Percentiles rank a stretch among this genome's conserved stretches.
phyloP scores from a whole-genome alignment of 2,797 vertebrate species.

The Falco biarmicus region DNA sequence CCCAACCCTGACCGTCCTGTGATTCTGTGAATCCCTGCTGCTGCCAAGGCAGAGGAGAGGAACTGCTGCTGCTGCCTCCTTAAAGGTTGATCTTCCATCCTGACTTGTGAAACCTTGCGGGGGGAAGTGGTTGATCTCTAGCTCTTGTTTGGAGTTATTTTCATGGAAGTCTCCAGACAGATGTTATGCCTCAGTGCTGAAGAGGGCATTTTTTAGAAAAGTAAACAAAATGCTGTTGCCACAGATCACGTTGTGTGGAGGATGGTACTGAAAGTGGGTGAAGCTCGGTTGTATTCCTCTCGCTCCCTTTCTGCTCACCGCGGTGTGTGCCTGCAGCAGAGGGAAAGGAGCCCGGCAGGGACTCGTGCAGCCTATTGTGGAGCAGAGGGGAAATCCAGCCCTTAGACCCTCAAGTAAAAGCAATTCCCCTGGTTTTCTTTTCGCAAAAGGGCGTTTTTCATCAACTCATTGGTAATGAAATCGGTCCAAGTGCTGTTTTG shows the following conservation, averaged over 20 bases:
- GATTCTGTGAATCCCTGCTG: not conserved
- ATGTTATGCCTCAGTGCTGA: not conserved
- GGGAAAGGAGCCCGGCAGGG: not conserved
- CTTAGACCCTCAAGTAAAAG: not conserved
- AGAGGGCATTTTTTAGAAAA: not conserved
- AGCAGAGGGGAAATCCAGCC: not conserved
- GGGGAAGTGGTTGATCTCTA: not conserved
- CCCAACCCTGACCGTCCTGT: too few relatives aligned
- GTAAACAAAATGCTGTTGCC: not conserved
- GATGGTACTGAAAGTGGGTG: not conserved
- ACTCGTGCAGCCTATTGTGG: fast-evolving
- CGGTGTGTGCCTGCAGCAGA: fast-evolving
- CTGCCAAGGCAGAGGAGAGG: not conserved
- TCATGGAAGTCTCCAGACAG: slow-evolving; percentile 23
- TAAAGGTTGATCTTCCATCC: not conserved
- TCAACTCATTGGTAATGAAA: not conserved
- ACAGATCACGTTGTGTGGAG: not conserved
- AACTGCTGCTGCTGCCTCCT: not conserved
- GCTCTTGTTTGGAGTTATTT: not conserved
- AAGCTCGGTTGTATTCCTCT: not conserved
- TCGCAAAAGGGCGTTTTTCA: not conserved
- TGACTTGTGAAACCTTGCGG: not conserved
- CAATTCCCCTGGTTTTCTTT: not conserved
- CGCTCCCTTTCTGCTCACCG: not conserved
- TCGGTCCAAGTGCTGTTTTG: not conserved